Base-by-base conservation (phyloP, 2,797 vertebrate genomes). In the Amblyraja radiata region DNA sequence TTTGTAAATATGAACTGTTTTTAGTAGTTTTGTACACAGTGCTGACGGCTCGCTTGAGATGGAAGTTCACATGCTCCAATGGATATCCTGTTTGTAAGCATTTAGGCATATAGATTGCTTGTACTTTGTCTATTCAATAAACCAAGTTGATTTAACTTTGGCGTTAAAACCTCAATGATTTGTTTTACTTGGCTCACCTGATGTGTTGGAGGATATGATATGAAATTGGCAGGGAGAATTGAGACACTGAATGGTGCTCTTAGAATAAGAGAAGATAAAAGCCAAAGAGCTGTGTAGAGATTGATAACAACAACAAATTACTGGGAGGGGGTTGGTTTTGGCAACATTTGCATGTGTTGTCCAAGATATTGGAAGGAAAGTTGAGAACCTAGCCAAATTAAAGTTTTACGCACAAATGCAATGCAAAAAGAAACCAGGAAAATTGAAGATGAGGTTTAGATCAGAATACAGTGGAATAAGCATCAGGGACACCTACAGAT, bases 61-160 rank as follows among this genome's bases (percentile, higher is more conserved):
- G 28, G 28, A 32, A 63, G 61, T 61, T 88, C 61, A 65, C 61
- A 32, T 65, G 18, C 61, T 88, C 61, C 81, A 16, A 63, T 61
- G 23, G 58, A 54, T 84, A 84, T 84, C 23, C 61, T 88, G 18
- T 21, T 32, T 88, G 84, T 88, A 63, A 65, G 61, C n/a, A 88
- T 86, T n/a, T 88, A 65, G 84, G 63, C 84, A 16, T 88, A 88
- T 65, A 88, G 84, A 88, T 65, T 65, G 58, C 84, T 65, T 88
- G 84, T 88, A 88, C 61, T 88, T 88, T 86, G 84, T 88, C 84
- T 88, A 61, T 88, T 65, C 61, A 88, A 88, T 88, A 88, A 88
- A 88, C 84, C 84, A 65, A 14, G 6, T 88, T 88, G 84, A 88
- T 88, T 88, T 65, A 88, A 65, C n/a, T 65, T 65, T 63, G n/a